Evolutionary conservation across 2,888 invertebrate genomes (phyloP).

Genomic region (Agrotis segetum): DNA sequence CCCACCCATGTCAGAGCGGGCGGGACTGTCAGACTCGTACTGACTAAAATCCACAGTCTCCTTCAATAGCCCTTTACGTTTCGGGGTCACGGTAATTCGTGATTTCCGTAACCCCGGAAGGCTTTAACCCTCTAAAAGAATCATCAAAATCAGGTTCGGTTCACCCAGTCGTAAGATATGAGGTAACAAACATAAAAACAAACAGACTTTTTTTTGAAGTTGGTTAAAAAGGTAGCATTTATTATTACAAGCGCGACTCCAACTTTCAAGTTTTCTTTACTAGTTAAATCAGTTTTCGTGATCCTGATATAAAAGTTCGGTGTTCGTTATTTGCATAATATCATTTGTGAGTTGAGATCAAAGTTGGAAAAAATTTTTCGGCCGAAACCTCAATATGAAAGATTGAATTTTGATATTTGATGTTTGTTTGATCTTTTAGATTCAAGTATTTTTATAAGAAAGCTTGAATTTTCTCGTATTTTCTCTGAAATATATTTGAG

Average conservation of each 20-base stretch:
- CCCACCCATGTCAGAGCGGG: too few species aligned
- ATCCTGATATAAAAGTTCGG: constrained; percentile 54
- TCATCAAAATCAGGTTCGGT: too few species aligned
- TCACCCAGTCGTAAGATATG: too few species aligned
- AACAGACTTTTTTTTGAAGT: background rate
- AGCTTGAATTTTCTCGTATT: too few species aligned
- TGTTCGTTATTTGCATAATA: constrained; percentile 60
- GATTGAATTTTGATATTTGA: constrained; percentile 51
- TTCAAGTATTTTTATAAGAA: background rate
- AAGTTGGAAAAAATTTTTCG: constrained; percentile 40
- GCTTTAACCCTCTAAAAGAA: too few species aligned
- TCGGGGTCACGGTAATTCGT: too few species aligned
- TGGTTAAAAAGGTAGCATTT: constrained; percentile 12
- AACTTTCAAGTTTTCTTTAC: constrained; percentile 53
- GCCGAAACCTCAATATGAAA: constrained; percentile 35
- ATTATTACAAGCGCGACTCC: constrained; percentile 44
- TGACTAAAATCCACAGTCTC: too few species aligned
- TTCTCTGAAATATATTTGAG: too few species aligned
- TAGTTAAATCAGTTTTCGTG: constrained; percentile 55
- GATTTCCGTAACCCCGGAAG: too few species aligned
- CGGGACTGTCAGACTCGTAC: too few species aligned
- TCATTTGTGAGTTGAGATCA: constrained; percentile 59
- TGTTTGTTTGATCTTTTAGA: constrained; percentile 29
- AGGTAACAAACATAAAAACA: too few species aligned
- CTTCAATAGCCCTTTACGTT: too few species aligned